Evolutionary conservation across 1,140 invertebrate genomes (phyloP), one percentile per base, ranked within the genome.

Genomic region (Ceratosolen fusciceps): DNA sequence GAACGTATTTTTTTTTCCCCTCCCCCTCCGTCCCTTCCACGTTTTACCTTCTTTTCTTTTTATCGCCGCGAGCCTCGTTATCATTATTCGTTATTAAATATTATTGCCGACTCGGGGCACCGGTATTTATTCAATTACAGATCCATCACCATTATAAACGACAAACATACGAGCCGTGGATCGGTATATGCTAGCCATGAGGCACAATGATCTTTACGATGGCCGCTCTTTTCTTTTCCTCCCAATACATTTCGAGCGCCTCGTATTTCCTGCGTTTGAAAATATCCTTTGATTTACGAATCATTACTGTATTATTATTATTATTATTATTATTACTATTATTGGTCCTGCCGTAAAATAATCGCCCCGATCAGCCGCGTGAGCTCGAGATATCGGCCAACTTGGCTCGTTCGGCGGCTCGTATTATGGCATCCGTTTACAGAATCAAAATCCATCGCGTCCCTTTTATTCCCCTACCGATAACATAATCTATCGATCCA

Each of bases 221-320:
- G 12, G 8, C 3, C 14, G n/a, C 14, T 14, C 54, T 47, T 37
- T 31, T 74, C 37, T 74, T 31, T 24, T 74, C 19, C 9, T 31
- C 7, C n/a, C n/a, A n/a, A n/a, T n/a, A n/a, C 3, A 26, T 21
- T 71, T 49, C 14, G 21, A 26, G 8, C 9, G 12, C 26, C 34
- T n/a, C 8, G 5, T 37, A 52, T 73, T 73, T 56, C 31, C 10
- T 74, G 29, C 14, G n/a, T 49, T 62, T 37, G 34, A 12, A n/a
- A 26, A 75, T 34, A 1, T 31, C 21, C 14, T 19, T 37, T 74
- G 74, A 75, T 75, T 75, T 75, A 67, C 67, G 60, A 19, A 21
- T 26, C n/a, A 16, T 60, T 60, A 31, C 29, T 52, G 16, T 29
- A 54, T 54, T 52, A 31, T 71, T 47, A 49, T 24, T 31, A 12